Conservation (phyloP, 2,888 invertebrate species). For the Aporophyla lueneburgensis region DNA sequence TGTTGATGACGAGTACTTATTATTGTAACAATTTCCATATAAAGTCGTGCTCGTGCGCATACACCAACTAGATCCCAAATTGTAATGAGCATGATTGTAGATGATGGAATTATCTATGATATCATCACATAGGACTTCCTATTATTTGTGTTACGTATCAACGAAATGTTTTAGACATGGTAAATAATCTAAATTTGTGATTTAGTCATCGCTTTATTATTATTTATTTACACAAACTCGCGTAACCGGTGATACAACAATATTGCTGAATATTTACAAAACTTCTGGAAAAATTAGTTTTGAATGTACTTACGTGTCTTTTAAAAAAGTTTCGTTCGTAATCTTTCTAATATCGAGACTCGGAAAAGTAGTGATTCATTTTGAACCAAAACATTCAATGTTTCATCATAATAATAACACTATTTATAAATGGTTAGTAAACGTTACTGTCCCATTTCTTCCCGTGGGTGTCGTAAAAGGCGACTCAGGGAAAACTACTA, state of each 20-base stretch:
- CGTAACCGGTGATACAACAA: slow-evolving; percentile 48
- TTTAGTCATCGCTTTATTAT: slow-evolving; percentile 51
- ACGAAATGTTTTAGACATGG: slow-evolving; percentile 49
- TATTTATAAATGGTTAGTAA: slow-evolving; percentile 27
- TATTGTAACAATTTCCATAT: slow-evolving; percentile 21
- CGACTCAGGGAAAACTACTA: too few species aligned
- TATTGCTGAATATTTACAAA: slow-evolving; percentile 49
- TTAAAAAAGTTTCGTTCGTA: slow-evolving; percentile 44
- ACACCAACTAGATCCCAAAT: slow-evolving; percentile 25
- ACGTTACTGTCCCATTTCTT: neutral
- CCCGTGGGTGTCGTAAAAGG: too few species aligned
- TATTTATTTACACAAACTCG: slow-evolving; percentile 48
- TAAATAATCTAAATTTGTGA: slow-evolving; percentile 52
- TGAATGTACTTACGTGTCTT: slow-evolving; percentile 23
- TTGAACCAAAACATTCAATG: slow-evolving; percentile 17
- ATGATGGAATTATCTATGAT: slow-evolving; percentile 56
- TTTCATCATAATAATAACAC: slow-evolving; percentile 9
- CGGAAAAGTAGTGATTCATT: slow-evolving; percentile 46
- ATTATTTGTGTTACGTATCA: slow-evolving; percentile 51
- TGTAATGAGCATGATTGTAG: slow-evolving; percentile 28
- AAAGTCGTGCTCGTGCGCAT: slow-evolving; percentile 28
- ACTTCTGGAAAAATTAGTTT: slow-evolving; percentile 8
- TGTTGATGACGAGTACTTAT: neutral
- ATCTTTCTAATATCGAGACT: slow-evolving; percentile 14
- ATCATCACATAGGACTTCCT: slow-evolving; percentile 51